phyloP scores from a whole-genome alignment of 1,140 invertebrate genomes.

The Mylabris phalerata region DNA sequence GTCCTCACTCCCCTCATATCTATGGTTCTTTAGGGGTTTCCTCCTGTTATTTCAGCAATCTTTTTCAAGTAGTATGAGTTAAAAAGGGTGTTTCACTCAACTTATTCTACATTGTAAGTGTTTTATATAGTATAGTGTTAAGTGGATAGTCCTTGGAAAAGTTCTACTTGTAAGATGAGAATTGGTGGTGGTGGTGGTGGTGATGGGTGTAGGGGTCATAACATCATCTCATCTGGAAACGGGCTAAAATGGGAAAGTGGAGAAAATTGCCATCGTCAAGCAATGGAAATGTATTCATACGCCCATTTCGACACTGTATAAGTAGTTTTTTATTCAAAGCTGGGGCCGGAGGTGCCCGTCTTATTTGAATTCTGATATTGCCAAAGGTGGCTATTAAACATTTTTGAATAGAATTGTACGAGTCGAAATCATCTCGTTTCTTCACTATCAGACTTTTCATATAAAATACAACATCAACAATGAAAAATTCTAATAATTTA shows the following conservation, averaged over 20 bases:
- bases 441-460: too few relatives aligned
- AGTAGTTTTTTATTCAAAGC: constrained; percentile 18
- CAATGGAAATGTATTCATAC: constrained; percentile 15
- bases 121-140: background rate
- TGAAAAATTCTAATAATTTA: too few relatives aligned
- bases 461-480: too few relatives aligned
- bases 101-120: too few relatives aligned
- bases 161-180: constrained; percentile 3
- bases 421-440: too few relatives aligned
- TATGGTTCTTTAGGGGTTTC: background rate
- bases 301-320: constrained; percentile 12
- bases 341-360: constrained; percentile 2
- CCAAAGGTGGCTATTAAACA: constrained; percentile 7
- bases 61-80: background rate
- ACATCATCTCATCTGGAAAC: constrained; percentile 13
- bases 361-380: constrained; percentile 15
- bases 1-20: background rate
- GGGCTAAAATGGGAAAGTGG: constrained; percentile 9
- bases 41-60: background rate
- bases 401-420: background rate
- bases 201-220: constrained; percentile 7
- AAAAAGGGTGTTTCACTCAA: background rate
- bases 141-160: background rate
- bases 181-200: constrained; percentile 4
- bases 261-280: constrained; percentile 11